phyloP scores from a whole-genome alignment of 2,797 vertebrate species.

The Nyctibius grandis region DNA sequence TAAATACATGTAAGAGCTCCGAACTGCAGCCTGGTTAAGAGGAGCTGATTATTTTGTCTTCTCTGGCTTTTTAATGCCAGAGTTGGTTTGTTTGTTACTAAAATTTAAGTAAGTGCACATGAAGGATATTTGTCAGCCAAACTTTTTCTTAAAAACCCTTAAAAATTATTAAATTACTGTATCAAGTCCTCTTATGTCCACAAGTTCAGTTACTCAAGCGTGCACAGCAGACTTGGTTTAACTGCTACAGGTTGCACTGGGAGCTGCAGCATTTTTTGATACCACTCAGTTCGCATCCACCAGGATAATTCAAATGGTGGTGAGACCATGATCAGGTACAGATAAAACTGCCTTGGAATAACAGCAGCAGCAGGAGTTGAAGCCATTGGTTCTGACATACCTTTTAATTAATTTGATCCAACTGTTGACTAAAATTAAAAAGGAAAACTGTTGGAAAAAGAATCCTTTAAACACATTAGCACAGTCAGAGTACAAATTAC shows the following conservation, averaged over 20 bases:
- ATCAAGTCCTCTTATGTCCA: background rate
- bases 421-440: background rate
- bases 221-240: background rate
- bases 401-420: background rate
- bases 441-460: conserved; percentile 7
- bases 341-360: background rate
- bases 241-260: background rate
- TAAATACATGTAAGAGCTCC: background rate
- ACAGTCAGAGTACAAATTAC: conserved; percentile 50
- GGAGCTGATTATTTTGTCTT: background rate
- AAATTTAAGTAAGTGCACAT: background rate
- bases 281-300: background rate
- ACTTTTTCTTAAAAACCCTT: background rate
- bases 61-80: background rate
- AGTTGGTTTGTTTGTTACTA: no score
- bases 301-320: background rate
- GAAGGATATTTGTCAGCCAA: background rate
- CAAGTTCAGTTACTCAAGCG: background rate
- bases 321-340: background rate
- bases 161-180: background rate
- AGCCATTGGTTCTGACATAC: background rate
- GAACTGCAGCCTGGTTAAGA: background rate
- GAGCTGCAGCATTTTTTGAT: background rate
- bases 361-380: background rate
- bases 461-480: background rate